phyloP scores from a whole-genome alignment of 2,888 invertebrate genomes.

The Zaprionus lineosus region DNA sequence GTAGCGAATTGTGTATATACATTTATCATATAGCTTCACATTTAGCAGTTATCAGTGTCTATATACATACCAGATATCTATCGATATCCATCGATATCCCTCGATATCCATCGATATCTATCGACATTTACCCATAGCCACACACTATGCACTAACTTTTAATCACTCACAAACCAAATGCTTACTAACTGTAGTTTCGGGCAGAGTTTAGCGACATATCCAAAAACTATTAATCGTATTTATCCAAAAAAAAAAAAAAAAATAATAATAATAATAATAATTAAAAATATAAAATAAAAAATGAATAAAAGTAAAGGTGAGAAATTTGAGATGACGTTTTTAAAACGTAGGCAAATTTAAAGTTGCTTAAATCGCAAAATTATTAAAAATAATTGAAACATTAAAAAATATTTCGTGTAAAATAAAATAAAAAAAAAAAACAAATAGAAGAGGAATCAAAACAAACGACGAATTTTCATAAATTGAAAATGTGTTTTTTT shows the following conservation, averaged over 20 bases:
- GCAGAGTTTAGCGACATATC: conserved; percentile 71
- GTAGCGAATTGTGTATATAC: conserved; percentile 66
- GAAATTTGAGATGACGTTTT: conserved; percentile 55
- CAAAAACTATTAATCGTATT: conserved; percentile 46
- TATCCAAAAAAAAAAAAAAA: no score
- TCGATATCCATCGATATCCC: no score
- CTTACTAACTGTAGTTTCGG: conserved; percentile 55
- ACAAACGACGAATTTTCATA: not conserved
- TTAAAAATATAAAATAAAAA: no score
- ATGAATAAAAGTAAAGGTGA: no score
- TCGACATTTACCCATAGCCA: conserved; percentile 29
- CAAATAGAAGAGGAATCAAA: no score
- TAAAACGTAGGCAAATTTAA: conserved; percentile 55
- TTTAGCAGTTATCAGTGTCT: conserved; percentile 72
- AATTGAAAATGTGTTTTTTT: conserved; percentile 34
- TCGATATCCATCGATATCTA: no score
- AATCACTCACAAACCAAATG: no score
- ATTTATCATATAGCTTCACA: conserved; percentile 44
- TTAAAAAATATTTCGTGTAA: conserved; percentile 53
- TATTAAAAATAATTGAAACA: conserved; percentile 71
- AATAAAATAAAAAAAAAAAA: conserved; percentile 53
- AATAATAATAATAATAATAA: no score
- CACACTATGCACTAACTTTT: no score
- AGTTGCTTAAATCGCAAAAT: conserved; percentile 56
- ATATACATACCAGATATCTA: conserved; percentile 45